A percentile compares a stretch with the other conserved stretches of the same genome.
These are phyloP conservation scores for Ptychadena robeensis DNA, from an alignment of 2,797 vertebrate genomes.

Conservation along the genomic window DNA sequence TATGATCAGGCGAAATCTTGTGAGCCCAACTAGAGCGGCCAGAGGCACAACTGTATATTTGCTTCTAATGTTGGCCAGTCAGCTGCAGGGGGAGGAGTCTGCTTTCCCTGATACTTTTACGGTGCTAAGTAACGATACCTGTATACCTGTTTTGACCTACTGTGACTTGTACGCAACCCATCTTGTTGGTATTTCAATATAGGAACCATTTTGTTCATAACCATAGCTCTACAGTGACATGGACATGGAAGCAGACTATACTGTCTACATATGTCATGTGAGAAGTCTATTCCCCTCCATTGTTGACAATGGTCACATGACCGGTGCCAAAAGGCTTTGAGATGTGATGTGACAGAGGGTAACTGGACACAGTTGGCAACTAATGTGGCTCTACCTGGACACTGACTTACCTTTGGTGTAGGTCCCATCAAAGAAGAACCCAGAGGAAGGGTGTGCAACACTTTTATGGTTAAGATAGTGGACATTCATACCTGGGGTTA, in stretches of 20 bases:
- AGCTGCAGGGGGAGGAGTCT: not conserved
- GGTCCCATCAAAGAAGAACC: not conserved
- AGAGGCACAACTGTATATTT: constrained; percentile 53
- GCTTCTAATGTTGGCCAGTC: constrained; percentile 26
- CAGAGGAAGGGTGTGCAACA: not conserved
- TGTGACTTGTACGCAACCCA: constrained; percentile 26
- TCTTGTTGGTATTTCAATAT: not conserved
- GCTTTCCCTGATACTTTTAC: constrained; percentile 29
- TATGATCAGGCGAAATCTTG: not conserved
- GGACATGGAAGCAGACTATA: not conserved
- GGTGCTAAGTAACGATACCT: constrained; percentile 39
- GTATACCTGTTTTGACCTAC: constrained; percentile 27
- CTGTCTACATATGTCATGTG: not conserved
- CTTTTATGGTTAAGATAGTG: no score
- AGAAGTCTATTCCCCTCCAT: not conserved
- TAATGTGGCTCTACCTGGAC: no score
- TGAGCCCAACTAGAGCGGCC: not conserved
- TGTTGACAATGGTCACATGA: not conserved
- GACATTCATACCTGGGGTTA: no score
- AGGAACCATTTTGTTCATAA: constrained; percentile 14
- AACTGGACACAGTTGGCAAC: no score
- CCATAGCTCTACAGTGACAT: not conserved
- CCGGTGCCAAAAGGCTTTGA: not conserved
- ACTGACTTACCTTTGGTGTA: no score
- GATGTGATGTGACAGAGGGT: no score